phyloP scores from a whole-genome alignment of 2,888 invertebrate genomes.

The Julus scanicus region DNA sequence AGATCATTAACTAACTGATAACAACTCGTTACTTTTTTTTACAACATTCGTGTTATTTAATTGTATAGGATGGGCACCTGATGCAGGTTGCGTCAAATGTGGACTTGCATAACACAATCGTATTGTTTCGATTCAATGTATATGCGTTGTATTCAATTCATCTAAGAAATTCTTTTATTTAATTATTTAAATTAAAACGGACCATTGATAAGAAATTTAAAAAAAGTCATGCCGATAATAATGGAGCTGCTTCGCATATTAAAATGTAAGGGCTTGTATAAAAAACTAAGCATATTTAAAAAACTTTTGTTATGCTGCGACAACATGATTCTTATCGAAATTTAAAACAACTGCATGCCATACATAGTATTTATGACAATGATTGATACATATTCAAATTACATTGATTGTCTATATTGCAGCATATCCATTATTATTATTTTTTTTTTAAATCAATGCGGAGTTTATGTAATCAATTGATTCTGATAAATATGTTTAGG shows the following conservation, averaged over 20 bases:
- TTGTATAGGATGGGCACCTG: conserved; percentile 32
- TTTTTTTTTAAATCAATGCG: too few species aligned
- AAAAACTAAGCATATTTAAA: background rate
- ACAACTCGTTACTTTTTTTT: conserved; percentile 1
- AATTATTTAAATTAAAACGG: conserved; percentile 10
- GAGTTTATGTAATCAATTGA: too few species aligned
- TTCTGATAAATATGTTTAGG: too few species aligned
- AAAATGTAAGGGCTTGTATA: background rate
- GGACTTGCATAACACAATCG: background rate
- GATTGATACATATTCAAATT: too few species aligned
- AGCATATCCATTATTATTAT: too few species aligned
- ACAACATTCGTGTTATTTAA: conserved; percentile 8
- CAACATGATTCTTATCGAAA: too few species aligned
- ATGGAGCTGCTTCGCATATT: background rate
- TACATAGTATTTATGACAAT: too few species aligned
- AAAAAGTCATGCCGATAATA: background rate
- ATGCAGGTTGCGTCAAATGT: background rate
- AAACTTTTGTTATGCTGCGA: background rate
- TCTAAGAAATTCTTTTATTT: background rate
- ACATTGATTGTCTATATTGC: too few species aligned
- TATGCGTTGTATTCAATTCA: background rate
- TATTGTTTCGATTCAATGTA: background rate
- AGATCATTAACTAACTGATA: conserved; percentile 40
- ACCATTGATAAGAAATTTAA: background rate
- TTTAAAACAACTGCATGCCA: too few species aligned